These are phyloP conservation scores for Cyrtorhinus lividipennis DNA, from an alignment of 1,140 invertebrate genomes.

Conservation along the genomic window DNA sequence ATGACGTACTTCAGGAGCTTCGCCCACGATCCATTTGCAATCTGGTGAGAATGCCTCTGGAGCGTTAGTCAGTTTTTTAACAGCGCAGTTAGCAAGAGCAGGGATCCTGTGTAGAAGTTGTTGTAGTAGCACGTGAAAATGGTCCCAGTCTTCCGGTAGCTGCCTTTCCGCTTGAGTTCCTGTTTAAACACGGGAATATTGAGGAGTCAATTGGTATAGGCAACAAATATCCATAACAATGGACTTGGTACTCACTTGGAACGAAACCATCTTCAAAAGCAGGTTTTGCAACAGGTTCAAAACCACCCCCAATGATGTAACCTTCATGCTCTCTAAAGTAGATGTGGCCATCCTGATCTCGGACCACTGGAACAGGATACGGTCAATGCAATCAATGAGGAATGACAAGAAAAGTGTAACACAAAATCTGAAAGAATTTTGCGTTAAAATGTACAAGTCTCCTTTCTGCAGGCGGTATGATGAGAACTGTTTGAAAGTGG, in stretches of 20 bases:
- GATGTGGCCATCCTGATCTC: slow-evolving; percentile 77
- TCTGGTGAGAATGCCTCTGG: slow-evolving; percentile 91
- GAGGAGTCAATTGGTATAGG: neutral
- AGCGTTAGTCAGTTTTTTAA: slow-evolving; percentile 68
- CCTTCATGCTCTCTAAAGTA: slow-evolving; percentile 74
- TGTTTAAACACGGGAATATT: slow-evolving; percentile 15
- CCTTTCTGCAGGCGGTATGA: too few relatives aligned
- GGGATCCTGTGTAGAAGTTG: slow-evolving; percentile 74
- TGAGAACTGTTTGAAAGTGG: too few relatives aligned
- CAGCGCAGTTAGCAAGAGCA: slow-evolving; percentile 46
- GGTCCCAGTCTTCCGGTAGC: slow-evolving; percentile 82
- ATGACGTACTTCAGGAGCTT: slow-evolving; percentile 66
- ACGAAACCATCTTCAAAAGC: slow-evolving; percentile 66
- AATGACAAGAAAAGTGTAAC: neutral
- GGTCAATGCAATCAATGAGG: neutral
- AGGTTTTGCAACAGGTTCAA: slow-evolving; percentile 74
- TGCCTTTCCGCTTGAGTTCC: slow-evolving; percentile 40
- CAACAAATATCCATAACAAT: neutral
- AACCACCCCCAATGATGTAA: slow-evolving; percentile 66
- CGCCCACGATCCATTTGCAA: slow-evolving; percentile 82
- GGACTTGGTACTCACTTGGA: slow-evolving; percentile 36
- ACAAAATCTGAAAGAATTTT: slow-evolving; percentile 7
- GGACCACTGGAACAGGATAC: slow-evolving; percentile 43
- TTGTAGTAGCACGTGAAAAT: slow-evolving; percentile 79
- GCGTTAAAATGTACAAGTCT: too few relatives aligned